A percentile compares a stretch with the other conserved stretches of the same genome.
phyloP scores from a whole-genome alignment of 2,113 vertebrate species.

The Ursus arctos region DNA sequence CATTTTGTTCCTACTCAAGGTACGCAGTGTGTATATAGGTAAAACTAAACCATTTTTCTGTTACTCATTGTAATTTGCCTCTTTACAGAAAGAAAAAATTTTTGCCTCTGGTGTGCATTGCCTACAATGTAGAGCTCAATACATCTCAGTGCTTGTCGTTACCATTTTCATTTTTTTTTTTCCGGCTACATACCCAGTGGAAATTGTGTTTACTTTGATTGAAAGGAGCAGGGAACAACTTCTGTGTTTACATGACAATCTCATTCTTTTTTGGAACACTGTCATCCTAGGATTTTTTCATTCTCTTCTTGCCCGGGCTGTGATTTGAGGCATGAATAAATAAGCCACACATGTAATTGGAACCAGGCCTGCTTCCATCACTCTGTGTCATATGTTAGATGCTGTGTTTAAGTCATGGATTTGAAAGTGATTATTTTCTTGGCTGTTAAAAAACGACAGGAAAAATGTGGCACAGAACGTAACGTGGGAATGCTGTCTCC shows the following conservation, averaged over 20 bases:
- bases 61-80: neutral
- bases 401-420: neutral
- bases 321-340: neutral
- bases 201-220: slow-evolving; percentile 31
- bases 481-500: neutral
- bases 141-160: neutral
- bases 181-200: neutral
- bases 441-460: neutral
- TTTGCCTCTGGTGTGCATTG: neutral
- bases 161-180: neutral
- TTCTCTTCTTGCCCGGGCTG: neutral
- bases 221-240: neutral
- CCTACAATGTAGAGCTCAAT: neutral
- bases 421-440: slow-evolving; percentile 13
- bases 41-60: neutral
- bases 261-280: neutral
- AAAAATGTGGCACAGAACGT: neutral
- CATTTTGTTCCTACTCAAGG: neutral
- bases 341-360: neutral
- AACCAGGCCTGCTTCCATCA: neutral
- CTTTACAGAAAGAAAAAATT: neutral
- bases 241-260: neutral
- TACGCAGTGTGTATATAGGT: neutral
- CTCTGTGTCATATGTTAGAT: neutral
- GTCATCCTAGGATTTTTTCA: neutral